Conservation (phyloP, 2,113 vertebrate species). For the Pteruthius melanotis region DNA sequence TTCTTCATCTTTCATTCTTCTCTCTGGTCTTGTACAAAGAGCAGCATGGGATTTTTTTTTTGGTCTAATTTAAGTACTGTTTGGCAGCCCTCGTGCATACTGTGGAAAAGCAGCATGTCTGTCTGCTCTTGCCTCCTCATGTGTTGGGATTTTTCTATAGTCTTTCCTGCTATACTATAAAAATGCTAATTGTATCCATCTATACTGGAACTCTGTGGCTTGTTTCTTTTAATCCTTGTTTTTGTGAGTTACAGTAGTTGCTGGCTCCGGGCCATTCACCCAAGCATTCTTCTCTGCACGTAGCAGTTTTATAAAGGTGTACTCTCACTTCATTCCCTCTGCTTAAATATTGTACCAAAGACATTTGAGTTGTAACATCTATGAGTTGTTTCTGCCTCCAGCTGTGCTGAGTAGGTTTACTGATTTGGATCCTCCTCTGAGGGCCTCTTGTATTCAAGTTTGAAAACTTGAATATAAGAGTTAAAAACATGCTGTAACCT, state of each 20-base stretch:
- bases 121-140: not conserved
- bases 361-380: not conserved
- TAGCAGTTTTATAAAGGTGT: not conserved
- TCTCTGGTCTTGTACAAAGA: not conserved
- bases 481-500: not conserved
- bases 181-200: not conserved
- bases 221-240: not conserved
- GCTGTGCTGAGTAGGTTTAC: not conserved
- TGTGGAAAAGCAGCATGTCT: not conserved
- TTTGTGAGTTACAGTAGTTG: not conserved
- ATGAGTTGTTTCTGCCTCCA: not conserved
- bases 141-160: not conserved
- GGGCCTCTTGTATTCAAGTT: too few species aligned
- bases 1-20: not conserved
- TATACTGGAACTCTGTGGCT: not conserved
- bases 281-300: not conserved
- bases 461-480: not conserved
- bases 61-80: not conserved
- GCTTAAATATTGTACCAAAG: not conserved
- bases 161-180: not conserved
- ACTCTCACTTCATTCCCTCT: not conserved
- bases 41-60: not conserved
- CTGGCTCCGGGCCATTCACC: not conserved
- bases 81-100: not conserved
- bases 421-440: not conserved